Evolutionary conservation across 2,797 vertebrate species (phyloP), one percentile per base, ranked within the genome.

Genomic region (Triplophysa bombifrons): DNA sequence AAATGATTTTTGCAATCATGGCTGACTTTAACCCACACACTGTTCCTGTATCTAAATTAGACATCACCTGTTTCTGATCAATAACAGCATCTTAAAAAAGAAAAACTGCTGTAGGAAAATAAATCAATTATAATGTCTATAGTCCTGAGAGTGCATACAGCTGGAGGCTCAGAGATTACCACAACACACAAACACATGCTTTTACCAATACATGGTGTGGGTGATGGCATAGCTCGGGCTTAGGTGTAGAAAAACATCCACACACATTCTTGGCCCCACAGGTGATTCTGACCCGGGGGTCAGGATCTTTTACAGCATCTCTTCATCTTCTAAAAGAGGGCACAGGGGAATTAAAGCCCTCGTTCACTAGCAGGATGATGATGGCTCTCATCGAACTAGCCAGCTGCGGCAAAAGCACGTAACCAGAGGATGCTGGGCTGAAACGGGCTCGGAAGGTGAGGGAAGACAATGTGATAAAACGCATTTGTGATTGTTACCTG

Each of bases 261-360:
- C 65, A 65, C 10, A 71, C 44, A 20, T n/a, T 16, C 48, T 48
- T 12, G 0, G n/a, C 27, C 64, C 44, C 30, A 11, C n/a, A 53
- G 27, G 63, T 70, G 77, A 73, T 11, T 72, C 20, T 64, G 53
- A 27, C 78, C 84, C 76, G 72, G 83, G 41, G 78, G 78, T 84
- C 84, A 77, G 80, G 84, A 88, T 82, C 85, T 87, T 87, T 83
- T 78, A 7, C 8, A 55, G 80, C 17, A 3, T 50, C 75, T 61
- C 84, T 65, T 85, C 81, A 81, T 82, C 83, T 72, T 83, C 12
- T 80, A 58, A 63, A 67, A 80, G 79, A 72, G 53, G 19, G 2
- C 58, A 9, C 56, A 17, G 68, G 20, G 69, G 70, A 58, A 88
- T 48, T 83, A 85, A 81, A 83, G 86, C 83, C 27, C 74, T 74